Conservation (phyloP, 1,140 invertebrate species). For the Calycopis cecrops region DNA sequence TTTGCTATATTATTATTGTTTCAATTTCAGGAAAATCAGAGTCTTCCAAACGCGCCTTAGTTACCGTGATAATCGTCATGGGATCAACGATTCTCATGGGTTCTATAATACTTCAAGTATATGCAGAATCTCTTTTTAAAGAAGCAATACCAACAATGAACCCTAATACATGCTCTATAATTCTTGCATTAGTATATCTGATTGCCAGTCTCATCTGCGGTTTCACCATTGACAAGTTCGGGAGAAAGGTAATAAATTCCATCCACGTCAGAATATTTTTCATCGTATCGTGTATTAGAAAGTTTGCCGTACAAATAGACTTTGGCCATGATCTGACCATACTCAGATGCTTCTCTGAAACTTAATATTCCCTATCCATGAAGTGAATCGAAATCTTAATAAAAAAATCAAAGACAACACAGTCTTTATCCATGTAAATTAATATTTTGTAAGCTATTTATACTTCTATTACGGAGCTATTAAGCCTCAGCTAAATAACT, state of each 20-base stretch:
- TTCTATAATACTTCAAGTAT: conserved; percentile 54
- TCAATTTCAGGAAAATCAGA: conserved; percentile 43
- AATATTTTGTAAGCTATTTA: too few relatives aligned
- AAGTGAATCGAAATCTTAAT: too few relatives aligned
- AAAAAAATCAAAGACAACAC: too few relatives aligned
- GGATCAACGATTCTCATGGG: conserved; percentile 49
- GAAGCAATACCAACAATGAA: conserved; percentile 53
- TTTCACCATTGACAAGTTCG: conserved; percentile 44
- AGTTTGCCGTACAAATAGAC: too few relatives aligned
- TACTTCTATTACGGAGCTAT: too few relatives aligned
- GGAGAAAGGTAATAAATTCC: conserved; percentile 42
- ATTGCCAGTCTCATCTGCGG: conserved; percentile 39
- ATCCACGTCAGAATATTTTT: conserved; percentile 4
- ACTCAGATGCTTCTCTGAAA: too few relatives aligned
- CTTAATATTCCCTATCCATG: too few relatives aligned
- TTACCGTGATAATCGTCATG: conserved; percentile 40
- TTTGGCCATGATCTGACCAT: too few relatives aligned
- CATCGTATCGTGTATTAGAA: too few relatives aligned
- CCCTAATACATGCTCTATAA: conserved; percentile 47
- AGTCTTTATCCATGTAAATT: too few relatives aligned
- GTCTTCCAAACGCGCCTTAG: conserved; percentile 47
- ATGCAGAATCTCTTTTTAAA: conserved; percentile 54
- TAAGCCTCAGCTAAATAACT: too few relatives aligned
- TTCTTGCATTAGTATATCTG: conserved; percentile 46
- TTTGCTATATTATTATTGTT: too few relatives aligned